Conservation (phyloP, 37 sponge, comb jelly and placozoan species). For the Hexactinellida sp. region DNA sequence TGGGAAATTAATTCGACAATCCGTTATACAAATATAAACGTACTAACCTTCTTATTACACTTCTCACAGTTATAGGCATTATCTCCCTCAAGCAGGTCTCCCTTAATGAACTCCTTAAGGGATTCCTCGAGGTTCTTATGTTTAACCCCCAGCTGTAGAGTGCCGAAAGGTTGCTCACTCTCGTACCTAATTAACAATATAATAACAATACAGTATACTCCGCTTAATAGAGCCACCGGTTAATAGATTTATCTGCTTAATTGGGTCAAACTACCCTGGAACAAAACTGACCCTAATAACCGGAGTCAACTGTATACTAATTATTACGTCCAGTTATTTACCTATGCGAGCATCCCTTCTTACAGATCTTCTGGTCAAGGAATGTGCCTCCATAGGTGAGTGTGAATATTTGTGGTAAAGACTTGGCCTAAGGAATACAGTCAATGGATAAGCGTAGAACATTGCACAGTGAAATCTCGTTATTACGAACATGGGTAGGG, state of each 20-base stretch:
- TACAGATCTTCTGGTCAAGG: constrained; percentile 79
- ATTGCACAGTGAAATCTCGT: neutral
- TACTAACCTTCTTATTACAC: constrained; percentile 72
- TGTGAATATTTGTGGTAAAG: constrained; percentile 37
- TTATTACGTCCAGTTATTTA: neutral
- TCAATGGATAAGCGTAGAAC: neutral
- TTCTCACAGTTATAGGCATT: constrained; percentile 92
- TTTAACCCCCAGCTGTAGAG: constrained; percentile 48
- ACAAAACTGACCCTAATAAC: too few relatives aligned
- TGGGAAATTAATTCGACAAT: too few relatives aligned
- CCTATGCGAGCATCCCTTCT: constrained; percentile 69
- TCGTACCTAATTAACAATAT: constrained; percentile 41
- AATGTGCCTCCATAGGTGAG: constrained; percentile 73
- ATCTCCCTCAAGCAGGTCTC: constrained; percentile 83
- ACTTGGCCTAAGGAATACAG: constrained; percentile 25
- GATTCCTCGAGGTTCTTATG: constrained; percentile 53
- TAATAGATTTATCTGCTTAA: too few relatives aligned
- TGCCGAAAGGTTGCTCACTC: constrained; percentile 63
- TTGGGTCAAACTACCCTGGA: too few relatives aligned
- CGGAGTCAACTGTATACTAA: neutral
- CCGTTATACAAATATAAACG: too few relatives aligned
- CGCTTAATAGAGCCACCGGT: neutral
- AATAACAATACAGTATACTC: neutral
- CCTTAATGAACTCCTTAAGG: constrained; percentile 85
- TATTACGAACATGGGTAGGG: too few relatives aligned